Evolutionary conservation across 2,113 vertebrate species (phyloP), one percentile per base, ranked within the genome.

Genomic region (Triplophysa tibetana): DNA sequence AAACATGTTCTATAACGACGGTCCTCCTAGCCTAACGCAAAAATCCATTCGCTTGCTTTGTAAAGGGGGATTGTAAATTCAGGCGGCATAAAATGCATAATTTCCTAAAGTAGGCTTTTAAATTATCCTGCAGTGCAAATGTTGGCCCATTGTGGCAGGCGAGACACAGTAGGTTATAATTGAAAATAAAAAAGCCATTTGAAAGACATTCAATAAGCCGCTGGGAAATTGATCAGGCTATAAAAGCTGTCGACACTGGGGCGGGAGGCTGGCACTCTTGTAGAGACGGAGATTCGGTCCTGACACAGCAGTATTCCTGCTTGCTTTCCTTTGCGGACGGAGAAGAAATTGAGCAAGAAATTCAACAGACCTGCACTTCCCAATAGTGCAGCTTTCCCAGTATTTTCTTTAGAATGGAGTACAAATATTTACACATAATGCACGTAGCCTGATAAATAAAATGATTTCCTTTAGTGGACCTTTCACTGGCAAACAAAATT

Each of bases 201-300:
- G 90, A 91, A 92, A 90, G 87, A 85, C 88, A 89, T 89, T 93
- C 89, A 90, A 91, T 91, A 91, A 90, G 90, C 86, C 83, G 87
- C 82, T 85, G 87, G 86, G 87, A 91, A 89, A 92, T 91, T 92
- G 91, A 93, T 91, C 87, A 89, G 83, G 84, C 87, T 77, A 88
- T 92, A 90, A 92, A 92, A 90, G 81, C 82, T 67, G 80, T 60
- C 75, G 52, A 43, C 75, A 62, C 68, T 38, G 68, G 77, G 54
- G 61, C 63, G 45, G 52, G 70, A 61, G 70, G 43, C 17, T 38
- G 75, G 84, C 68, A 70, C 84, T 83, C 62, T 68, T 9, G 17
- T 14, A 85, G 56, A 80, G 63, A 23, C n/a, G 17, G 61, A 9
- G 26, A 12, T 45, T 17, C 9, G 26, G 23, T 82, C 81, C 79